Evolutionary conservation across 2,797 vertebrate species (phyloP).

Genomic region (Macropodus opercularis): DNA sequence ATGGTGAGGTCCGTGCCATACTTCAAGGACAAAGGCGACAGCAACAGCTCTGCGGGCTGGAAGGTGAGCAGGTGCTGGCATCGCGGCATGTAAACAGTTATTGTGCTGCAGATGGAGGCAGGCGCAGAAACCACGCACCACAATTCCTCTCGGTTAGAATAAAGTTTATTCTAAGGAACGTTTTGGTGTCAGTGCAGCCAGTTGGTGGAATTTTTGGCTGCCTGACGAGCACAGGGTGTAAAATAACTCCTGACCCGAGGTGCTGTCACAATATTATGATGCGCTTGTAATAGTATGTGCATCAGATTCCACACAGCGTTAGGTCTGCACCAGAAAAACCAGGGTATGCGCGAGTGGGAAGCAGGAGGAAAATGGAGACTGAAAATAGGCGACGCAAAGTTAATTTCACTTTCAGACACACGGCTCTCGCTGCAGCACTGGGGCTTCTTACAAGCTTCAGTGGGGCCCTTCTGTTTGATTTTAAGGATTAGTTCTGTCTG

Average conservation of each 20-base stretch:
- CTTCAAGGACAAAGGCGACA: conserved; percentile 99
- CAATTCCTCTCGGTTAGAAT: neutral
- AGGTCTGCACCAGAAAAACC: conserved; percentile 1
- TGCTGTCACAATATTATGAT: conserved; percentile 8
- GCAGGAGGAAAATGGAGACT: conserved; percentile 20
- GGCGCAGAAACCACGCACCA: neutral
- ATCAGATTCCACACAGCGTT: neutral
- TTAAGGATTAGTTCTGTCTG: conserved; percentile 73
- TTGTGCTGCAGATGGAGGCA: neutral
- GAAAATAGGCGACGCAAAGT: conserved; percentile 42
- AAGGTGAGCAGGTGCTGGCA: conserved; percentile 85
- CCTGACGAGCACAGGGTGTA: conserved; percentile 37
- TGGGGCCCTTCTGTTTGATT: conserved; percentile 57
- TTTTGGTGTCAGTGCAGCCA: neutral
- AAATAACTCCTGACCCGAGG: conserved; percentile 23
- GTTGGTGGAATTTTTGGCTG: conserved; percentile 24
- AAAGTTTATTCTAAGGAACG: neutral
- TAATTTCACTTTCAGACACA: conserved; percentile 42
- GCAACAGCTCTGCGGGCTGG: conserved; percentile 98
- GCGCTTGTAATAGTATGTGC: neutral
- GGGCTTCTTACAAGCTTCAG: conserved; percentile 34
- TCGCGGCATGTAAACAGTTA: conserved; percentile 30
- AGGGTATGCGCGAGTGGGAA: neutral
- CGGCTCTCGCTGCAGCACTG: conserved; percentile 32
- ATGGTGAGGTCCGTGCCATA: conserved; percentile 98